Evolutionary conservation across 2,113 vertebrate species (phyloP).

Genomic region (Centropus unirufus): DNA sequence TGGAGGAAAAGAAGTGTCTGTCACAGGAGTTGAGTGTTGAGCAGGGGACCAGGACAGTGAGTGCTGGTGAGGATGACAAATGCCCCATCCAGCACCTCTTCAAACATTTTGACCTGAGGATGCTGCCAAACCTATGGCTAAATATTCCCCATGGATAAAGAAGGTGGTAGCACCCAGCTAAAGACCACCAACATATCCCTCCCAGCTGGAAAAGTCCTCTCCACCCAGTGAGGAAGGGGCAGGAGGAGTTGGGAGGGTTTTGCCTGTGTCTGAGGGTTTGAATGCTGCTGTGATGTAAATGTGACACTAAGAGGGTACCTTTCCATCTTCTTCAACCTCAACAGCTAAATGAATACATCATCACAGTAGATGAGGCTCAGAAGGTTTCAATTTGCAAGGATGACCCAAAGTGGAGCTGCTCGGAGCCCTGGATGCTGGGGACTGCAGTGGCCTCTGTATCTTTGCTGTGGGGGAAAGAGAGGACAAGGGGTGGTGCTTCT

Average conservation of each 20-base stretch:
- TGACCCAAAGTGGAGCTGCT: not conserved
- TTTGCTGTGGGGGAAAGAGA: not conserved
- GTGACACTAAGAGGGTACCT: rapidly evolving
- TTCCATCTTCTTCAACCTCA: not conserved
- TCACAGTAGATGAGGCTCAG: rapidly evolving
- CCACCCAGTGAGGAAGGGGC: not conserved
- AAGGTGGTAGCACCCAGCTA: not conserved
- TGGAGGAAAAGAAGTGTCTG: not conserved
- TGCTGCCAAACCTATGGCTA: not conserved
- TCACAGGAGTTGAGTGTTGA: rapidly evolving
- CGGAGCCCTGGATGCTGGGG: rapidly evolving
- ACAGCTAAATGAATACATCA: not conserved
- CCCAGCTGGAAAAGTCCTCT: not conserved
- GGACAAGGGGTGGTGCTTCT: rapidly evolving
- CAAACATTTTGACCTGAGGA: not conserved
- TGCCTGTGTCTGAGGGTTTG: not conserved
- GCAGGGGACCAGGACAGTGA: not conserved
- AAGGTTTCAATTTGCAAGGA: rapidly evolving
- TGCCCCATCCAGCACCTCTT: not conserved
- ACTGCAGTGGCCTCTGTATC: rapidly evolving
- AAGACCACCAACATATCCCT: rapidly evolving
- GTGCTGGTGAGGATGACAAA: rapidly evolving
- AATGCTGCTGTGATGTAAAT: not conserved
- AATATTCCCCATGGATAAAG: not conserved
- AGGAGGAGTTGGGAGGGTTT: not conserved